A percentile compares a stretch with the other conserved stretches of the same genome.
Conservation (phyloP, 1,140 invertebrate species). For the Hyles vespertilio region DNA sequence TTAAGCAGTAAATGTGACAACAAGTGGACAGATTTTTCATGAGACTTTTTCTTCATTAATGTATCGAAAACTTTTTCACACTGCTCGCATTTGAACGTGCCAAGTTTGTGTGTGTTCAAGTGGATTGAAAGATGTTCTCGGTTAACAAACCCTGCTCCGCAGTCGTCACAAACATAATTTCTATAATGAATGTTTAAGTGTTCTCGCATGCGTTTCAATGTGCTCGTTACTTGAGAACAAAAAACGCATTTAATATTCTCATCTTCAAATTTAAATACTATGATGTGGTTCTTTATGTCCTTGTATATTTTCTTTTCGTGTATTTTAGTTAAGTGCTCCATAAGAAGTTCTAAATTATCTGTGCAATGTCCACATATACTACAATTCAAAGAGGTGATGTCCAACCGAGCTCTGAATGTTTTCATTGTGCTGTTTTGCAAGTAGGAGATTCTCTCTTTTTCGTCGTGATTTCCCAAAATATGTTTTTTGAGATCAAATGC, state of each 20-base stretch:
- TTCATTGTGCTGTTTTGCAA: no score
- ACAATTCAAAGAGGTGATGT: constrained; percentile 39
- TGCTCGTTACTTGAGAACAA: constrained; percentile 37
- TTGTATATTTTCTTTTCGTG: constrained; percentile 26
- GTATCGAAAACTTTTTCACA: constrained; percentile 47
- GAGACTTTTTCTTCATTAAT: constrained; percentile 34
- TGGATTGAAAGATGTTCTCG: constrained; percentile 32
- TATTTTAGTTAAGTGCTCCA: constrained; percentile 25
- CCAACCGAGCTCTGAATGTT: constrained; percentile 16
- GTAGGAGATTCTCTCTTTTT: neutral
- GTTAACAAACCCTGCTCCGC: constrained; percentile 46
- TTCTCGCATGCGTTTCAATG: constrained; percentile 43
- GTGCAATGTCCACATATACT: constrained; percentile 28
- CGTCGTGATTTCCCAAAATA: constrained; percentile 33
- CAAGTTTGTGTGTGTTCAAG: constrained; percentile 34
- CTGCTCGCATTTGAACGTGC: constrained; percentile 36
- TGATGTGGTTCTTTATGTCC: constrained; percentile 35
- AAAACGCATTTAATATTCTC: constrained; percentile 28
- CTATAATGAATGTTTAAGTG: constrained; percentile 56
- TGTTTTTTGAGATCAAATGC: constrained; percentile 47
- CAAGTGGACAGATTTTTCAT: constrained; percentile 44
- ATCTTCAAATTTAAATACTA: constrained; percentile 34
- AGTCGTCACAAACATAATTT: constrained; percentile 47
- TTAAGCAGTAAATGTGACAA: constrained; percentile 28
- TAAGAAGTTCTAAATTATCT: constrained; percentile 23